Percentiles rank a stretch among this genome's conserved stretches.
Evolutionary conservation across 2,113 vertebrate species (phyloP).

Genomic region (Phocoena sinus): DNA sequence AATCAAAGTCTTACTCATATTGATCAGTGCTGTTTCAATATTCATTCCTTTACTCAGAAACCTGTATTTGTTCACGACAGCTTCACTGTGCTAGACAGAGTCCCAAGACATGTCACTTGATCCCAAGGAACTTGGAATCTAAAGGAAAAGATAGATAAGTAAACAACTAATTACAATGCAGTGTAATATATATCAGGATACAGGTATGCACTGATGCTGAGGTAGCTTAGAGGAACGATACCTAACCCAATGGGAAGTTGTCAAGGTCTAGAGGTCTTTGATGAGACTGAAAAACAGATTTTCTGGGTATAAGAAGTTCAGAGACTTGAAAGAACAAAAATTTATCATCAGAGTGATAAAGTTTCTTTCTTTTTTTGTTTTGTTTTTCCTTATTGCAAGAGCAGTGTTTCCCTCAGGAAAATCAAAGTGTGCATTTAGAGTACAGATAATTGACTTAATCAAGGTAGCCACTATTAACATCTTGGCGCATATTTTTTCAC

Average conservation of each 20-base stretch:
- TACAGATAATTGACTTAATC: neutral
- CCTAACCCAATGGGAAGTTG: neutral
- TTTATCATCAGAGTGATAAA: slow-evolving; percentile 14
- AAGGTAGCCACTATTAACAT: neutral
- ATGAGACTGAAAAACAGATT: neutral
- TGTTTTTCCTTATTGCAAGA: neutral
- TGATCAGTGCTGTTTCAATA: slow-evolving; percentile 14
- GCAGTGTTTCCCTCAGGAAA: slow-evolving; percentile 8
- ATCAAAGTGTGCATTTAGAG: neutral
- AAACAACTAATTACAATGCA: neutral
- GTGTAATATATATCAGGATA: neutral
- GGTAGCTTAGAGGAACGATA: neutral
- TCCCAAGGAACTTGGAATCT: neutral
- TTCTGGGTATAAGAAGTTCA: neutral
- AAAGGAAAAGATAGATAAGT: slow-evolving; percentile 13
- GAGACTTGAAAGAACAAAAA: slow-evolving; percentile 20
- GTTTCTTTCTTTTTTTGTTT: neutral
- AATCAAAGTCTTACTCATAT: slow-evolving; percentile 15
- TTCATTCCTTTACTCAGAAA: slow-evolving; percentile 17
- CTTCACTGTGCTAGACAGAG: neutral
- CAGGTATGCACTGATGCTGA: neutral
- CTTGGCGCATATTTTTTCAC: neutral
- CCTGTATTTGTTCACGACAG: neutral
- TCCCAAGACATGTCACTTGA: neutral
- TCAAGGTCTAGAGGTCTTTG: neutral